Evolutionary conservation across 2,113 vertebrate genomes (phyloP).

Genomic region (Saccopteryx bilineata): DNA sequence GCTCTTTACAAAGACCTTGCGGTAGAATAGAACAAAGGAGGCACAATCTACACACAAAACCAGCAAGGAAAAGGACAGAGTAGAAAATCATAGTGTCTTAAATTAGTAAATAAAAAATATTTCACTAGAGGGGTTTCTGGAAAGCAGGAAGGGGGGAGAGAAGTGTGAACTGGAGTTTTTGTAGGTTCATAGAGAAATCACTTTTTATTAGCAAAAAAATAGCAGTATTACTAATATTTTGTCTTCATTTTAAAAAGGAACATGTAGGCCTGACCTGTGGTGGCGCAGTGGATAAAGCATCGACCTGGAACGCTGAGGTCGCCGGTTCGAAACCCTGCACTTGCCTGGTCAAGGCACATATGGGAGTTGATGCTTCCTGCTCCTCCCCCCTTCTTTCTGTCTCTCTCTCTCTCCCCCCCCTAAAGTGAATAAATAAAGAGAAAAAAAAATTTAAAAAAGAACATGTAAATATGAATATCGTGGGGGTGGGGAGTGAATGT

Average conservation of each 20-base stretch:
- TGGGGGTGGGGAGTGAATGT: fast-evolving
- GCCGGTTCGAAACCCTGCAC: no score
- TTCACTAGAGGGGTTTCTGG: neutral
- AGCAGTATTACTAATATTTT: neutral
- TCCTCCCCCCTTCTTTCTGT: no score
- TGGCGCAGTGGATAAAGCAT: no score
- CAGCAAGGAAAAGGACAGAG: neutral
- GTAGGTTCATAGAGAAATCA: neutral
- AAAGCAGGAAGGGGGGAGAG: neutral
- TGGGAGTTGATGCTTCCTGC: no score
- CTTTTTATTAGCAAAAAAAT: slow-evolving; percentile 37
- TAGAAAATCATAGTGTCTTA: neutral
- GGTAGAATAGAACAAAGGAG: neutral
- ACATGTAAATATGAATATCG: neutral
- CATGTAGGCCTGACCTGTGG: no score
- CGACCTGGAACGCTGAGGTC: no score
- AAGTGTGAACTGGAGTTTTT: neutral
- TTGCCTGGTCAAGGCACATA: no score
- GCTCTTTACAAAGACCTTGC: neutral
- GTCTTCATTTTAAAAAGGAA: neutral
- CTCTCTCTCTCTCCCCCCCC: no score
- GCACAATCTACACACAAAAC: neutral
- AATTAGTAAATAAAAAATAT: neutral
- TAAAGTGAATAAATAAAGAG: no score
- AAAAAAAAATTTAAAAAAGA: neutral